phyloP scores from a whole-genome alignment of 30 jellyfish, hydroid and myxozoan species.

The Turritopsis dohrnii region DNA sequence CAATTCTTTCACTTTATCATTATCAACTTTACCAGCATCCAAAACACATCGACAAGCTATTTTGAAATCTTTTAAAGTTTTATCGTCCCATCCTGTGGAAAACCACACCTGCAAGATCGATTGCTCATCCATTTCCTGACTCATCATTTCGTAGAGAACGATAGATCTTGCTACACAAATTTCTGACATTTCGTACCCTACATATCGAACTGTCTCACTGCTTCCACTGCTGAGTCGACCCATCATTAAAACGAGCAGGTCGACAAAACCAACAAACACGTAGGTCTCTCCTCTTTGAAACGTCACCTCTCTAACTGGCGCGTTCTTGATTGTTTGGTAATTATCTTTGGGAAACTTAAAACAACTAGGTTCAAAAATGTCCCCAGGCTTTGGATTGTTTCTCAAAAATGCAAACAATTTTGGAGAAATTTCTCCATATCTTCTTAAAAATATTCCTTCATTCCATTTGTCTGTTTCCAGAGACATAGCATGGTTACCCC shows the following conservation, averaged over 20 bases:
- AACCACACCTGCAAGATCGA: slow-evolving; percentile 12
- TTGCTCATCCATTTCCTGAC: not conserved
- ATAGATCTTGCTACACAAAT: not conserved
- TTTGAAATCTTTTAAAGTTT: not conserved
- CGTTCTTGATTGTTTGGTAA: not conserved
- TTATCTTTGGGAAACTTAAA: not conserved
- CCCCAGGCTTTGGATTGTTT: slow-evolving; percentile 8
- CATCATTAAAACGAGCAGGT: not conserved
- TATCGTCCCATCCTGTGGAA: slow-evolving; percentile 9
- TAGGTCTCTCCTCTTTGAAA: not conserved
- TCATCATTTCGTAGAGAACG: slow-evolving; percentile 15
- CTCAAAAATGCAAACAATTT: not conserved
- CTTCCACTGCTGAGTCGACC: not conserved
- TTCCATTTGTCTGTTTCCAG: not conserved
- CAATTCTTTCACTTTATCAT: not conserved
- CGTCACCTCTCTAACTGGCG: not conserved
- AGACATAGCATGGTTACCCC: not conserved
- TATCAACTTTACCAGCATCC: not conserved
- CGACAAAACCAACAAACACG: slow-evolving; percentile 15
- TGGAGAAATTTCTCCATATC: not conserved
- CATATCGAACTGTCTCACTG: not conserved
- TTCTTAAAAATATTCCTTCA: not conserved
- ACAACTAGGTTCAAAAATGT: not conserved
- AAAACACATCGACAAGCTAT: not conserved
- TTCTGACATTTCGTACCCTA: not conserved